phyloP scores from a whole-genome alignment of 2,888 invertebrate genomes.

The Nebria brevicollis region DNA sequence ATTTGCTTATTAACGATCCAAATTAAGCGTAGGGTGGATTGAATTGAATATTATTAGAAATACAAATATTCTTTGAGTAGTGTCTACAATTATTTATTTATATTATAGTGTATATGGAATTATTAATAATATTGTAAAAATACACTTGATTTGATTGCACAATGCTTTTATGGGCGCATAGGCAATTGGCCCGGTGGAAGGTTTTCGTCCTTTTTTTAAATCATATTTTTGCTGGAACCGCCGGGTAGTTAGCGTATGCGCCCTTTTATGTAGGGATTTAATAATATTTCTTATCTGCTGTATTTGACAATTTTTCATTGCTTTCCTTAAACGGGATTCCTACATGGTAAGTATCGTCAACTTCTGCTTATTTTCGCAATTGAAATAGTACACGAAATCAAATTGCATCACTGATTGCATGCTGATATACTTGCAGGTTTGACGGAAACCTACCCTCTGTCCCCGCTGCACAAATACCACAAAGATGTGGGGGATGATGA shows the following conservation, averaged over 20 bases:
- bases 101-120: too few species aligned
- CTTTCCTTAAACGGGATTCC: conserved; percentile 73
- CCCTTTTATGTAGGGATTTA: conserved; percentile 55
- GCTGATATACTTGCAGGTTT: conserved; percentile 68
- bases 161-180: too few species aligned
- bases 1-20: not conserved
- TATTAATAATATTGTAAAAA: too few species aligned
- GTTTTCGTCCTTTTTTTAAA: too few species aligned
- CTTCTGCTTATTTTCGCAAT: not conserved
- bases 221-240: too few species aligned
- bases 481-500: conserved; percentile 91
- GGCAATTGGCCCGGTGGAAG: too few species aligned
- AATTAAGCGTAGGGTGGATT: too few species aligned
- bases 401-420: conserved; percentile 1
- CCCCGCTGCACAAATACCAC: conserved; percentile 74
- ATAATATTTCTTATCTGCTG: conserved; percentile 75
- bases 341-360: conserved; percentile 68
- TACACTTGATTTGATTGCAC: too few species aligned
- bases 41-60: too few species aligned
- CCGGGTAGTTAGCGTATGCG: too few species aligned
- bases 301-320: conserved; percentile 68
- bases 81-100: too few species aligned
- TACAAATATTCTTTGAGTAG: too few species aligned
- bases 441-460: conserved; percentile 78
- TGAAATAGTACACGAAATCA: not conserved